These are phyloP conservation scores for Cataglyphis hispanica DNA, from an alignment of 1,140 invertebrate species.

Conservation along the genomic window DNA sequence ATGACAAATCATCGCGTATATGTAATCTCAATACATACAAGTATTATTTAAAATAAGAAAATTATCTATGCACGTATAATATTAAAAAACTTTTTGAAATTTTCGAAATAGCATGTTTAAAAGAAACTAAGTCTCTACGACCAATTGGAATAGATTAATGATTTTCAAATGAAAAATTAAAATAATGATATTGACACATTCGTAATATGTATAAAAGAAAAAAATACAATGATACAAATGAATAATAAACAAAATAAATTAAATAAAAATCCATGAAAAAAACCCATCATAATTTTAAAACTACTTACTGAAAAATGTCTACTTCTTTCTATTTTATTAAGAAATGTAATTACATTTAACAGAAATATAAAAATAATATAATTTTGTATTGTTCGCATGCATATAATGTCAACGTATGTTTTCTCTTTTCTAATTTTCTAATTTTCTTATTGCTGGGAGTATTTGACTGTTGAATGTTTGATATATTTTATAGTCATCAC, in stretches of 20 bases:
- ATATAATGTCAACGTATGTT: background rate
- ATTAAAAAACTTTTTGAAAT: background rate
- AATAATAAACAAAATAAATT: background rate
- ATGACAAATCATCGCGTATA: background rate
- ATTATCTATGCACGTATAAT: background rate
- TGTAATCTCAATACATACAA: background rate
- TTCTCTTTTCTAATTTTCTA: background rate
- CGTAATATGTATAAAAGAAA: background rate
- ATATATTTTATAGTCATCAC: background rate
- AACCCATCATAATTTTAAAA: too few relatives aligned
- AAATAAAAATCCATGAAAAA: background rate
- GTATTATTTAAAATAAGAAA: conserved; percentile 3
- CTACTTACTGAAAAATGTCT: too few relatives aligned
- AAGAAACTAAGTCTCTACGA: background rate
- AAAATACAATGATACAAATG: background rate
- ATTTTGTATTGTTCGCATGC: background rate
- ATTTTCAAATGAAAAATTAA: background rate
- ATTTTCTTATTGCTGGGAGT: background rate
- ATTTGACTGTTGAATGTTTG: background rate
- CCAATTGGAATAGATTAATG: background rate
- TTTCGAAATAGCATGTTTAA: background rate
- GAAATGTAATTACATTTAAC: too few relatives aligned
- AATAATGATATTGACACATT: background rate
- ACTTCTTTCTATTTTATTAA: too few relatives aligned
- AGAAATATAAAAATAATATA: too few relatives aligned